Conservation (phyloP, 2,888 invertebrate species). For the Meta bourneti region DNA sequence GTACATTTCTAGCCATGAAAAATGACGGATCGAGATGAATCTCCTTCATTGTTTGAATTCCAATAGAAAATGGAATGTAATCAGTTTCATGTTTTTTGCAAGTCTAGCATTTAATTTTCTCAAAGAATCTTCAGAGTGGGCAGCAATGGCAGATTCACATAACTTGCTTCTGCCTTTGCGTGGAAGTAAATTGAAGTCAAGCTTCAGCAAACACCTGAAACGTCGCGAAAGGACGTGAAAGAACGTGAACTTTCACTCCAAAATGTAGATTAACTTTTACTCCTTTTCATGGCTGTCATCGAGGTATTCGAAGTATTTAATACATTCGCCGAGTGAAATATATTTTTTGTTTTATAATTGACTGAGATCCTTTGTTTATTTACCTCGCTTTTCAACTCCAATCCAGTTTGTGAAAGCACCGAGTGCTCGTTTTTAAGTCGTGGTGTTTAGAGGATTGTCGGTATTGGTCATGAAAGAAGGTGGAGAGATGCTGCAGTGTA, state of each 20-base stretch:
- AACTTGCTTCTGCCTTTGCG: slow-evolving; percentile 11
- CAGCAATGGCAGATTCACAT: slow-evolving; percentile 26
- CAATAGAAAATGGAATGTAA: too few species aligned
- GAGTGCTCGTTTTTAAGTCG: too few species aligned
- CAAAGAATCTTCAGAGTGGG: slow-evolving; percentile 6
- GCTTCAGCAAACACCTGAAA: slow-evolving; percentile 65
- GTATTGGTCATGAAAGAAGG: too few species aligned
- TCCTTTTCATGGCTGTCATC: not conserved
- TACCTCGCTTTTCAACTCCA: too few species aligned
- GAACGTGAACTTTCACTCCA: slow-evolving; percentile 56
- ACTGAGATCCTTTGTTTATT: too few species aligned
- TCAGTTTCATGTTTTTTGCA: not conserved
- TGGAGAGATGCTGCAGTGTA: too few species aligned
- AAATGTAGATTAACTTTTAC: slow-evolving; percentile 8
- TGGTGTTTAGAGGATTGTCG: too few species aligned
- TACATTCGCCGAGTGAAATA: not conserved
- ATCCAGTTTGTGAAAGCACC: too few species aligned
- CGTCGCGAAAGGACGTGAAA: slow-evolving; percentile 43
- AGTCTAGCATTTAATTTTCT: not conserved
- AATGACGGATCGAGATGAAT: too few species aligned
- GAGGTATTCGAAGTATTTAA: not conserved
- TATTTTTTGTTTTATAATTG: too few species aligned
- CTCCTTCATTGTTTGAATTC: too few species aligned
- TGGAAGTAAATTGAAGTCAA: slow-evolving; percentile 37
- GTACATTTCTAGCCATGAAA: too few species aligned